Percentiles rank a stretch among this genome's conserved stretches.
These are phyloP conservation scores for Taxidea taxus DNA, from an alignment of 2,113 vertebrate species.

Conservation along the genomic window DNA sequence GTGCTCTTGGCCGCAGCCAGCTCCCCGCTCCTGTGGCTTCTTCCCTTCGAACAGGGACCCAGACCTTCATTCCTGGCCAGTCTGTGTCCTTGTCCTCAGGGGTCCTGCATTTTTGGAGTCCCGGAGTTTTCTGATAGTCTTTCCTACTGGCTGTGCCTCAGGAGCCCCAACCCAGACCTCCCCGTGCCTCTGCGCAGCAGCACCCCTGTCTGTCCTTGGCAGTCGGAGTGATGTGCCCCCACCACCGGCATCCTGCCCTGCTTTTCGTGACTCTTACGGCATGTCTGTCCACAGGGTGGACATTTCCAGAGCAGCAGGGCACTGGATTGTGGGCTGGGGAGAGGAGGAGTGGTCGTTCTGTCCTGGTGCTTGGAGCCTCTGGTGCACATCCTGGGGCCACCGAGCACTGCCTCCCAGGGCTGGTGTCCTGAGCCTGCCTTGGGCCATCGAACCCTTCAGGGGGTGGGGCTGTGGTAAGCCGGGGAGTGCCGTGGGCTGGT, in stretches of 20 bases:
- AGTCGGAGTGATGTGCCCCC: rapidly evolving
- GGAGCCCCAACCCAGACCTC: not conserved
- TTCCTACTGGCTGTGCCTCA: not conserved
- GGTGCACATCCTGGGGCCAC: not conserved
- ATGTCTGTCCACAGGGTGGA: not conserved
- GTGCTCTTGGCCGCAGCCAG: not conserved
- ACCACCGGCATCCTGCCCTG: not conserved
- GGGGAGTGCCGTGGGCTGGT: not conserved
- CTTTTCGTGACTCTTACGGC: not conserved
- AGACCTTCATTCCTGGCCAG: not conserved
- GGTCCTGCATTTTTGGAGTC: not conserved
- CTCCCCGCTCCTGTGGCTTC: not conserved
- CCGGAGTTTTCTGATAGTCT: not conserved
- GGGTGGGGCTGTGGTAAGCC: not conserved
- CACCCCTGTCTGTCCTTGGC: not conserved
- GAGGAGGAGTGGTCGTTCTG: not conserved
- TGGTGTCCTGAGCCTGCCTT: not conserved
- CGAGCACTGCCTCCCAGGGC: not conserved
- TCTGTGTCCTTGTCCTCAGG: not conserved
- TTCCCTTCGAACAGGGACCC: not conserved
- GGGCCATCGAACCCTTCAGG: not conserved
- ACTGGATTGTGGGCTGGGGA: not conserved
- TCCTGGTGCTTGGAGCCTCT: not conserved
- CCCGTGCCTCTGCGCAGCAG: not conserved
- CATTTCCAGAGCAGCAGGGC: not conserved